Evolutionary conservation across 2,113 vertebrate genomes (phyloP).

Genomic region (Barbus barbus): DNA sequence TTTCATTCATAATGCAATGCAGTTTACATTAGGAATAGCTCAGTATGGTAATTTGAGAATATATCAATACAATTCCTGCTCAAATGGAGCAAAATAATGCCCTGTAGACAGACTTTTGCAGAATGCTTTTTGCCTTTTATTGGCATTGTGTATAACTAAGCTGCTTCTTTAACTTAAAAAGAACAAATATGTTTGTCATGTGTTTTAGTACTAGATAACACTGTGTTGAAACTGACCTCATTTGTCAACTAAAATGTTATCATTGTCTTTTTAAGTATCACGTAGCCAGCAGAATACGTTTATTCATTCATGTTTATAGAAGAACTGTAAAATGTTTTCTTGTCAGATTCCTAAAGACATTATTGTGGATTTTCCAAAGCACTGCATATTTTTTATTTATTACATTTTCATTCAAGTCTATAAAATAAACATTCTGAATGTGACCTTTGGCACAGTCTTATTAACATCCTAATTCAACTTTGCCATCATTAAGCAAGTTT

Average conservation of each 20-base stretch:
- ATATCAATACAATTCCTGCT: slow-evolving; percentile 44
- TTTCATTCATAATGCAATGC: slow-evolving; percentile 53
- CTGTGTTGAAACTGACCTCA: slow-evolving; percentile 50
- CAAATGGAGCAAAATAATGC: slow-evolving; percentile 42
- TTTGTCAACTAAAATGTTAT: slow-evolving; percentile 38
- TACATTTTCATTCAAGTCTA: slow-evolving; percentile 43
- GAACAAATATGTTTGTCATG: neutral
- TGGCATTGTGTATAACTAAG: slow-evolving; percentile 50
- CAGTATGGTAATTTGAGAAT: slow-evolving; percentile 38
- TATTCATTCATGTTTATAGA: neutral
- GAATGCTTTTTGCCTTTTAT: slow-evolving; percentile 36
- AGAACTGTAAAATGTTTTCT: neutral
- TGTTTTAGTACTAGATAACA: slow-evolving; percentile 41
- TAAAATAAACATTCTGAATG: neutral
- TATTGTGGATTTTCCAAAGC: slow-evolving; percentile 49
- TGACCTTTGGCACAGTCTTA: neutral
- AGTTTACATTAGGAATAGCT: slow-evolving; percentile 48
- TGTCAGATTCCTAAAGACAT: slow-evolving; percentile 5
- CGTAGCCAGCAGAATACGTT: slow-evolving; percentile 14
- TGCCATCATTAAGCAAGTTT: slow-evolving; percentile 7
- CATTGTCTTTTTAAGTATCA: slow-evolving; percentile 41
- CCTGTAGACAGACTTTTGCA: slow-evolving; percentile 50
- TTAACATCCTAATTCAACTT: neutral
- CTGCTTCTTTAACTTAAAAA: slow-evolving; percentile 45
- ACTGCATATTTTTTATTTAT: slow-evolving; percentile 58